A percentile compares a stretch with the other conserved stretches of the same genome.
phyloP scores from a whole-genome alignment of 2,797 vertebrate species.

The Oreochromis grahami region DNA sequence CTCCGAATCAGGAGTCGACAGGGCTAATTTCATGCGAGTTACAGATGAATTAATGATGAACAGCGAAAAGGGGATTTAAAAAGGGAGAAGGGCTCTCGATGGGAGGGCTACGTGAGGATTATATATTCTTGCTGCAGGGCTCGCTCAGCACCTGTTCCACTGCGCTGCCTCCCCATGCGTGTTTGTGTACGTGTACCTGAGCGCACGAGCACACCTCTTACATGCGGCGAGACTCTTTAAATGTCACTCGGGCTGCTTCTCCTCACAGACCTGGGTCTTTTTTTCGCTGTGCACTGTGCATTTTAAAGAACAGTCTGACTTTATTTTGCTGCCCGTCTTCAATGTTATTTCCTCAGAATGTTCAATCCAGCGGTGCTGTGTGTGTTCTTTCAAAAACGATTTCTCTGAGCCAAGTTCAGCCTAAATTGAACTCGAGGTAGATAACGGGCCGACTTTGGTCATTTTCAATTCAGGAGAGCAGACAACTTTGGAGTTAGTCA shows the following conservation, averaged over 20 bases:
- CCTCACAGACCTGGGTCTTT: slow-evolving; percentile 8
- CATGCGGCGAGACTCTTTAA: slow-evolving; percentile 24
- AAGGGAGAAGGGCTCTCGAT: slow-evolving; percentile 55
- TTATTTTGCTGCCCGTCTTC: neutral
- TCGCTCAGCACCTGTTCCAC: slow-evolving; percentile 57
- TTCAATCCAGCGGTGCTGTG: neutral
- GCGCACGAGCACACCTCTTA: slow-evolving; percentile 4
- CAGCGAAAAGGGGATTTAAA: slow-evolving; percentile 65
- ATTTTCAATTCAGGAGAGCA: slow-evolving; percentile 54
- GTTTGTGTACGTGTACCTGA: slow-evolving; percentile 1
- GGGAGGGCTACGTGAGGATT: slow-evolving; percentile 65
- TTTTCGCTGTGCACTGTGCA: neutral
- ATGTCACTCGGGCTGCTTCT: slow-evolving; percentile 40
- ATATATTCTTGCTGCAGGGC: slow-evolving; percentile 71
- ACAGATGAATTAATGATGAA: slow-evolving; percentile 77
- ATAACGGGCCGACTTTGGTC: slow-evolving; percentile 49
- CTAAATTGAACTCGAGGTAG: slow-evolving; percentile 49
- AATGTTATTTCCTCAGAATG: slow-evolving; percentile 36
- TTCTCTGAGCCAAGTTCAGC: slow-evolving; percentile 33
- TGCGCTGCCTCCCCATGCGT: slow-evolving; percentile 21
- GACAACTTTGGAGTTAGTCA: slow-evolving; percentile 42
- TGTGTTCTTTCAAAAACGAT: slow-evolving; percentile 39
- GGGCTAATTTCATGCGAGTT: slow-evolving; percentile 75
- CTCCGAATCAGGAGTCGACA: slow-evolving; percentile 51
- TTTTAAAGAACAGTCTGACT: slow-evolving; percentile 33